phyloP scores from a whole-genome alignment of 2,888 invertebrate species.

The Rugalucina vietnamica region DNA sequence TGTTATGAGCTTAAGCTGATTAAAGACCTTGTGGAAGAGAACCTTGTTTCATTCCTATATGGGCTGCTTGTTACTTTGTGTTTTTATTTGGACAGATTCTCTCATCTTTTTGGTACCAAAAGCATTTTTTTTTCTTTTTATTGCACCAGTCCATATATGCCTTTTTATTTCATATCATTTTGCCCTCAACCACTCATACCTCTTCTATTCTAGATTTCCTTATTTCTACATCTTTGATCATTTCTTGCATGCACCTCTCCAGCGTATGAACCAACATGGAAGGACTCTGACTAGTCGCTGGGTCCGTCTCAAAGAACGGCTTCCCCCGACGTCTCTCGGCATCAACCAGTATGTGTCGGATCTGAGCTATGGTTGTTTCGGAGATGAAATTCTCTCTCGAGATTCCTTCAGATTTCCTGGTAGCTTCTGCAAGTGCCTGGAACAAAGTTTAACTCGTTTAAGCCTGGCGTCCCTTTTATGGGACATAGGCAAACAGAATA shows the following conservation, averaged over 20 bases:
- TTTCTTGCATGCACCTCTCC: conserved; percentile 77
- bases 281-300: conserved; percentile 71
- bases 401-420: conserved; percentile 67
- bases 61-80: too few relatives aligned
- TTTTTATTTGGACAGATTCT: too few relatives aligned
- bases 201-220: conserved; percentile 68
- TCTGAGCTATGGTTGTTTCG: conserved; percentile 75
- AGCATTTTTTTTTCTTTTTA: too few relatives aligned
- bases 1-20: too few relatives aligned
- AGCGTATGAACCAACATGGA: conserved; percentile 78
- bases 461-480: too few relatives aligned
- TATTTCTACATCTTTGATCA: conserved; percentile 70
- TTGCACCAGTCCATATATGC: too few relatives aligned
- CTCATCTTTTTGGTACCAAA: too few relatives aligned
- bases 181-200: too few relatives aligned
- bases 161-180: too few relatives aligned
- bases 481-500: too few relatives aligned
- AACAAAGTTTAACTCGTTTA: not conserved
- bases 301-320: conserved; percentile 77
- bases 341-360: conserved; percentile 73
- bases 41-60: too few relatives aligned
- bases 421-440: conserved; percentile 72
- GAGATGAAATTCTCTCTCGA: conserved; percentile 70
- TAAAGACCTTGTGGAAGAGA: too few relatives aligned
- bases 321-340: conserved; percentile 74